Evolutionary conservation across 2,113 vertebrate species (phyloP).

Genomic region (Plotosus lineatus): DNA sequence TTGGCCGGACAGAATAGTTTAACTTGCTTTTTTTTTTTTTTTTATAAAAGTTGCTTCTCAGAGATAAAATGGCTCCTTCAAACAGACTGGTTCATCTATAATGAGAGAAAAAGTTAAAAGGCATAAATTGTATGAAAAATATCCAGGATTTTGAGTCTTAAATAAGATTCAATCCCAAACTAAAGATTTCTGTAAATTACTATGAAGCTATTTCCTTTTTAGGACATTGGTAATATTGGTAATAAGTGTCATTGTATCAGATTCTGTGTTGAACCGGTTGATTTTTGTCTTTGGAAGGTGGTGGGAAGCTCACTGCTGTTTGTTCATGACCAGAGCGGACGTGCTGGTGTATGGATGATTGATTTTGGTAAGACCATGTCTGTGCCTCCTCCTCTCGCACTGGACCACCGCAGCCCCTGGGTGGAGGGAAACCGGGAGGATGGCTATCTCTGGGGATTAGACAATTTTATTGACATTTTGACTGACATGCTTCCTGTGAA

Average conservation of each 20-base stretch:
- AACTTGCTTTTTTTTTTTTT: not conserved
- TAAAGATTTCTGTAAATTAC: too few species aligned
- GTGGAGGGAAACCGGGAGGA: slow-evolving; percentile 83
- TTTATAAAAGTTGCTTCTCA: not conserved
- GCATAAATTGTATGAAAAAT: not conserved
- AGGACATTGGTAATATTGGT: too few species aligned
- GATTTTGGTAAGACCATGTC: slow-evolving; percentile 84
- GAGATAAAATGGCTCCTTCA: not conserved
- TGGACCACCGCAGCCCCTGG: slow-evolving; percentile 83
- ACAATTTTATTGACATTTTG: slow-evolving; percentile 80
- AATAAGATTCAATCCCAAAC: too few species aligned
- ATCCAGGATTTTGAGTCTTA: not conserved
- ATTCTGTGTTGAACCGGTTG: not conserved
- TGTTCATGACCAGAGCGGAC: slow-evolving; percentile 76
- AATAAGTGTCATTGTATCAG: not conserved
- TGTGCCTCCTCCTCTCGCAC: slow-evolving; percentile 67
- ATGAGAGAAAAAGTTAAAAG: not conserved
- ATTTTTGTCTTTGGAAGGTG: slow-evolving; percentile 67
- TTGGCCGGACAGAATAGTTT: not conserved
- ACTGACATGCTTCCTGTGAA: slow-evolving; percentile 62
- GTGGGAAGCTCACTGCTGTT: slow-evolving; percentile 87
- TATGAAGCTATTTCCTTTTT: too few species aligned
- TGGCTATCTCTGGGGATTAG: slow-evolving; percentile 85
- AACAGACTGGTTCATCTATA: not conserved
- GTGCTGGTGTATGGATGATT: slow-evolving; percentile 87